Conservation (phyloP, 1,140 invertebrate species). For the Drosophila littoralis region DNA sequence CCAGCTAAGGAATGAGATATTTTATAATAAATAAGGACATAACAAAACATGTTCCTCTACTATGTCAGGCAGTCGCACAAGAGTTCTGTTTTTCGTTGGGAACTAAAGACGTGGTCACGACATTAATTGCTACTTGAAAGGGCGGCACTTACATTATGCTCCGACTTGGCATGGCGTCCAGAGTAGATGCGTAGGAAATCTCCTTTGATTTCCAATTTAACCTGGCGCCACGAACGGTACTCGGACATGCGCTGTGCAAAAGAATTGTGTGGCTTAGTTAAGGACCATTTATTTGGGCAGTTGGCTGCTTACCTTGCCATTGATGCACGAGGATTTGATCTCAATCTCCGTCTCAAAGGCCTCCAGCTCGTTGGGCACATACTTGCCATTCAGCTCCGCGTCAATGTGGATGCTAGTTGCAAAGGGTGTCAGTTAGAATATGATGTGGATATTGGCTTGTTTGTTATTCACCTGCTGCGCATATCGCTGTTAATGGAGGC, state of each 20-base stretch:
- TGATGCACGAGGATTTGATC: conserved; percentile 82
- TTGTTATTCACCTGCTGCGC: conserved; percentile 66
- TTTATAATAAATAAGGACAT: too few relatives aligned
- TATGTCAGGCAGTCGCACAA: too few relatives aligned
- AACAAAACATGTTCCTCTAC: too few relatives aligned
- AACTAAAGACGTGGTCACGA: too few relatives aligned
- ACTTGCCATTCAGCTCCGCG: conserved; percentile 77
- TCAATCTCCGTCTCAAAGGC: conserved; percentile 83
- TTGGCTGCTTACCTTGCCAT: conserved; percentile 70
- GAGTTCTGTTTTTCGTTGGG: too few relatives aligned
- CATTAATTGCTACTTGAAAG: too few relatives aligned
- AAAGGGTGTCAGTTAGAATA: neutral
- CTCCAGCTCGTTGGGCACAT: conserved; percentile 82
- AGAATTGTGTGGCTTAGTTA: neutral
- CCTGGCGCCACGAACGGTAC: conserved; percentile 83
- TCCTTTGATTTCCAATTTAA: conserved; percentile 81
- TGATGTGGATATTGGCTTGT: neutral
- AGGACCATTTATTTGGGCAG: neutral
- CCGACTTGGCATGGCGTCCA: conserved; percentile 75
- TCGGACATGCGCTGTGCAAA: conserved; percentile 74
- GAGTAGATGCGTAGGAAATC: conserved; percentile 81
- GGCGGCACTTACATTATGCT: conserved; percentile 70
- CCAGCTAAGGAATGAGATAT: too few relatives aligned
- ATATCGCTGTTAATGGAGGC: conserved; percentile 80
- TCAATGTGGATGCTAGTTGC: conserved; percentile 73